Evolutionary conservation across 1,140 invertebrate species (phyloP).

Genomic region (Zaprionus camerounensis): DNA sequence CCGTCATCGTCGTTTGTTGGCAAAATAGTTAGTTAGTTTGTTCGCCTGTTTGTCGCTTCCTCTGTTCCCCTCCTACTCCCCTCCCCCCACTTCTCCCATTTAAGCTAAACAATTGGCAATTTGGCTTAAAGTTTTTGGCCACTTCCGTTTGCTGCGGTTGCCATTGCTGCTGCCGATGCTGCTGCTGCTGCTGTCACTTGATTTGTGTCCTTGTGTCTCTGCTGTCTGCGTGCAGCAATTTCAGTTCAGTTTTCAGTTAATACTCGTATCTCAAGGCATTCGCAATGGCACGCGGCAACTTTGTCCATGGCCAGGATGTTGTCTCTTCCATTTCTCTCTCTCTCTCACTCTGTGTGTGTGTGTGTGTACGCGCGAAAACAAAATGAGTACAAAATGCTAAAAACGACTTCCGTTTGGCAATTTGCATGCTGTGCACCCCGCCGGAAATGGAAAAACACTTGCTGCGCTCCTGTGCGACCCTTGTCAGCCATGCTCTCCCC

Average conservation of each 20-base stretch:
- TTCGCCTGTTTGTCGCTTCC: slow-evolving; percentile 1
- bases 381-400: slow-evolving; percentile 80
- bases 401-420: slow-evolving; percentile 74
- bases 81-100: slow-evolving; percentile 3
- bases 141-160: slow-evolving; percentile 66
- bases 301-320: slow-evolving; percentile 74
- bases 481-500: not conserved
- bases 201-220: slow-evolving; percentile 52
- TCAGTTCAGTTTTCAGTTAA: slow-evolving; percentile 53
- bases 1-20: not conserved
- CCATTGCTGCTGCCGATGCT: slow-evolving; percentile 58
- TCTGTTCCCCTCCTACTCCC: not conserved
- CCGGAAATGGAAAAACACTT: slow-evolving; percentile 82
- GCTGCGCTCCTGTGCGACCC: slow-evolving; percentile 26
- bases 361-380: slow-evolving; percentile 66
- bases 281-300: slow-evolving; percentile 65
- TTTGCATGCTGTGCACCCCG: slow-evolving; percentile 71
- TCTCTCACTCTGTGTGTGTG: slow-evolving; percentile 26
- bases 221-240: slow-evolving; percentile 32
- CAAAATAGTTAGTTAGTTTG: slow-evolving; percentile 21
- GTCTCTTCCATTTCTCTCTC: slow-evolving; percentile 42
- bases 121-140: slow-evolving; percentile 76
- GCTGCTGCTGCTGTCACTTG: slow-evolving; percentile 58
- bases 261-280: slow-evolving; percentile 66
- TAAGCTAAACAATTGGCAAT: slow-evolving; percentile 70